Conservation (phyloP, 1,140 invertebrate species). For the Drosophila subpulchrella region DNA sequence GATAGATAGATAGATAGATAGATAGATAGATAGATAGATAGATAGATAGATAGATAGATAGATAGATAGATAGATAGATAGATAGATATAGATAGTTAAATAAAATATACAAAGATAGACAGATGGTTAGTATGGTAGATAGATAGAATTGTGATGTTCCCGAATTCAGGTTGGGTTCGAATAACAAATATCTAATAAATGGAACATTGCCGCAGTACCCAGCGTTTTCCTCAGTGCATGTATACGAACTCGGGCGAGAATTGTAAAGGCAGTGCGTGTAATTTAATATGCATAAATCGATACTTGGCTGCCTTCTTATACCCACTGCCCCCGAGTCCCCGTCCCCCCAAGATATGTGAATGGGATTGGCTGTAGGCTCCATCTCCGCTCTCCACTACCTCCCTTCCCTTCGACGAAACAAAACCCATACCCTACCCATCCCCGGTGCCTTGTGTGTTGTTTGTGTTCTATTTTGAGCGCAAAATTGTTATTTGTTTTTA, state of each 20-base stretch:
- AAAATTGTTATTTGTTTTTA: slow-evolving; percentile 79
- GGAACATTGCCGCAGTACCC: neutral
- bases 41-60: too few species aligned
- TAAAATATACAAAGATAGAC: too few species aligned
- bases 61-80: too few species aligned
- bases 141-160: too few species aligned
- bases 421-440: neutral
- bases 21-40: too few species aligned
- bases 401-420: slow-evolving; percentile 1
- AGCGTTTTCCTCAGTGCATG: slow-evolving; percentile 12
- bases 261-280: slow-evolving; percentile 60
- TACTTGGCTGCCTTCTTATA: slow-evolving; percentile 41
- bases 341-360: slow-evolving; percentile 23
- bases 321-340: neutral
- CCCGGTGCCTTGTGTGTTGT: slow-evolving; percentile 47
- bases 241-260: slow-evolving; percentile 11
- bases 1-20: too few species aligned
- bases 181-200: too few species aligned
- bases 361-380: slow-evolving; percentile 30
- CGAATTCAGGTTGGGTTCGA: too few species aligned
- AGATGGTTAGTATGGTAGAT: too few species aligned
- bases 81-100: too few species aligned
- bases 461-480: slow-evolving; percentile 76
- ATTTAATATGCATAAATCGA: slow-evolving; percentile 80
- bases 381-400: neutral